Evolutionary conservation across 2,113 vertebrate species (phyloP).

Genomic region (Trichechus manatus): DNA sequence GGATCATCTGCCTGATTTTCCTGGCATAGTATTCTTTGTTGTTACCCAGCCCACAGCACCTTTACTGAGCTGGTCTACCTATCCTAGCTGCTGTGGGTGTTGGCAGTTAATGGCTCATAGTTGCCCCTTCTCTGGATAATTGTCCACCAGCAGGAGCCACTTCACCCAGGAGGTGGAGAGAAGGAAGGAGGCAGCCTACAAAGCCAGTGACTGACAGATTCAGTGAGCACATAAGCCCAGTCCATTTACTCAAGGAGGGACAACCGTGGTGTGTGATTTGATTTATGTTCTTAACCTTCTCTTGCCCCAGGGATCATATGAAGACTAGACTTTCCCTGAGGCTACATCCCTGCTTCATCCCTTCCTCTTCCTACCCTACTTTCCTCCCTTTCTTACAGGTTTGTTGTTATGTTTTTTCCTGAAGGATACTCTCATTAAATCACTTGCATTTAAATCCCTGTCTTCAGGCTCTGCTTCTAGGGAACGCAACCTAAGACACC

Average conservation of each 20-base stretch:
- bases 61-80: background rate
- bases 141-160: background rate
- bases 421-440: background rate
- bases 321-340: background rate
- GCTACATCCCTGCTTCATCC: background rate
- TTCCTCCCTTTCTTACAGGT: background rate
- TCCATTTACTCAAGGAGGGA: background rate
- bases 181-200: background rate
- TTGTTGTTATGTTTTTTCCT: background rate
- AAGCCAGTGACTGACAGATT: background rate
- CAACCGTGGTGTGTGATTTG: fast-evolving
- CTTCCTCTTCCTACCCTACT: background rate
- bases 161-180: background rate
- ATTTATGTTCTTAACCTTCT: background rate
- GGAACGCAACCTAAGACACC: background rate
- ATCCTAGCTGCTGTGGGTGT: background rate
- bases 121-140: background rate
- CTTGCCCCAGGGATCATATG: background rate
- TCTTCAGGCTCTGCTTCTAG: background rate
- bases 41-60: background rate
- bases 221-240: background rate
- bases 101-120: background rate
- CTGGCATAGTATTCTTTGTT: background rate
- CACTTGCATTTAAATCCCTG: background rate
- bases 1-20: background rate